A percentile compares a stretch with the other conserved stretches of the same genome.
Evolutionary conservation across 2,888 invertebrate genomes (phyloP).

Genomic region (Meta bourneti): DNA sequence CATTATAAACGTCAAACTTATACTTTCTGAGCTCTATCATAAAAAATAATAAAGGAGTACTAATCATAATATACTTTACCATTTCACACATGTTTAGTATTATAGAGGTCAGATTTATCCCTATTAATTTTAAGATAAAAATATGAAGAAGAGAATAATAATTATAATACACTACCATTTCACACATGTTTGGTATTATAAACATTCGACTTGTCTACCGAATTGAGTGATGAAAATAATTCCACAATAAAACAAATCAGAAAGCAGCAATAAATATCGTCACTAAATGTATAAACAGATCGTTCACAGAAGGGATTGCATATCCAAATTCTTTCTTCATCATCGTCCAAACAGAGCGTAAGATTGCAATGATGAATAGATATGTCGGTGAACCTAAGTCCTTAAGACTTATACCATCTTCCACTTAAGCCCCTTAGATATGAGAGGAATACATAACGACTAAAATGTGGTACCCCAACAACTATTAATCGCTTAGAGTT

Average conservation of each 20-base stretch:
- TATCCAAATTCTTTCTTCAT: background rate
- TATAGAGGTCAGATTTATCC: too few species aligned
- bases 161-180: too few species aligned
- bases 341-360: background rate
- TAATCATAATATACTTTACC: too few species aligned
- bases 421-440: background rate
- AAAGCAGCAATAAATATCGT: background rate
- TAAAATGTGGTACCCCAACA: constrained; percentile 38
- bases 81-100: too few species aligned
- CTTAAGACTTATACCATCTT: constrained; percentile 22
- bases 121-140: too few species aligned
- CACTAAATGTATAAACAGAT: background rate
- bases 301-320: background rate
- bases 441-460: constrained; percentile 50
- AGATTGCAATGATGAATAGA: background rate
- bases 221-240: too few species aligned
- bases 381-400: background rate
- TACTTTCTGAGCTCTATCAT: too few species aligned
- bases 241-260: background rate
- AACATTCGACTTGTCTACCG: too few species aligned
- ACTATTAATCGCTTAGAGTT: constrained; percentile 64
- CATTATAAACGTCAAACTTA: too few species aligned
- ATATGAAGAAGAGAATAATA: too few species aligned
- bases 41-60: too few species aligned
- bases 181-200: too few species aligned